Evolutionary conservation across 2,797 vertebrate species (phyloP), one percentile per base, ranked within the genome.

Genomic region (Orientallactaga sibirica): DNA sequence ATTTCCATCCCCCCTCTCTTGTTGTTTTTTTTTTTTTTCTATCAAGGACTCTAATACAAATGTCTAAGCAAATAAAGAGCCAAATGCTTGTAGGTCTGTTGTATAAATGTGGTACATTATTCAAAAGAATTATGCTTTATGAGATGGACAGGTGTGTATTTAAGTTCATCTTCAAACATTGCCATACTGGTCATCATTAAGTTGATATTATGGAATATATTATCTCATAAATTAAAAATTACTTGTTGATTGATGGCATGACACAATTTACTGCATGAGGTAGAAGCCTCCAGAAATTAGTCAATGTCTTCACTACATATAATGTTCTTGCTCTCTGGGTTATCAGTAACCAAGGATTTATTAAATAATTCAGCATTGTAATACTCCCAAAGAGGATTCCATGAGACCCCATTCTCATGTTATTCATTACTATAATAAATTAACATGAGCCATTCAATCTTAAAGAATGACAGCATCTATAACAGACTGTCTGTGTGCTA

Each of bases 271-370:
- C 37, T 66, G 20, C 52, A 52, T 48, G 12, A 62, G 4, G 41
- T 74, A 68, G 37, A 91, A 88, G 24, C 2, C 5, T 85, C 52
- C 82, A 76, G 41, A 92, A 77, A 33, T 48, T 61, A 75, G 43
- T 70, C 9, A 2, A 33, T 76, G 24, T 67, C 6, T 3, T 92
- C 41, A 74, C 2, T 43, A 20, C 24, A 2, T 16, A 24, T 33
- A 33, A 29, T 86, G 48, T 48, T 84, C 27, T 87, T 68, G 8
- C 24, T 6, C 48, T 89, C 14, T 52, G 41, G 5, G 7, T 81
- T 78, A 81, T 92, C 37, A 91, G 14, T 62, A 76, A 79, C 62
- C 58, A 90, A 85, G 78, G 14, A 68, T 52, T 80, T 58, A 48
- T 62, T 68, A 24, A 37, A 37, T 61, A 70, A 8, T 19, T 76